Base-by-base conservation (phyloP, 2,888 invertebrate species). In the Megastigmus dorsalis region DNA sequence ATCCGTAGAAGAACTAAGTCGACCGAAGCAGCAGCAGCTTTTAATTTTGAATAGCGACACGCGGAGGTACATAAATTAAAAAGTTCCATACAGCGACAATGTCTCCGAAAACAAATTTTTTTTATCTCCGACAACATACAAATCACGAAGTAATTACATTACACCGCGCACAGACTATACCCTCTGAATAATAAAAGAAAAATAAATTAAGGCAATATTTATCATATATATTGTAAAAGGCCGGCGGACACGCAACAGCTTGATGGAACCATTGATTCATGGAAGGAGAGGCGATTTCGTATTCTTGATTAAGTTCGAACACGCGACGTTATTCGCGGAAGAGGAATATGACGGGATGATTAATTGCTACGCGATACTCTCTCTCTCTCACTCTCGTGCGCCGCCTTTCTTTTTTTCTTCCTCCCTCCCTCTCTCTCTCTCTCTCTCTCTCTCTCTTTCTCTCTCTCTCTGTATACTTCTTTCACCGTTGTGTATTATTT, bases 271-370 rank as follows among this genome's bases (percentile, higher is more conserved):
- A 65, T 59, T 65, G 59, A 69, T 62, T 65, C 69, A 59, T 41
- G 57, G 52, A 57, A 59, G 50, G 9, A 63, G 9, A 63, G 66
- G 30, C 28, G 66, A 66, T 55, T 70, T 66, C 26, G n/a, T 54
- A 60, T 66, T 66, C 59, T 28, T 70, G 66, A 75, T 70, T 75
- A 66, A 60, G 43, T 55, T 15, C 23, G 20, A 50, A 18, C 66
- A 70, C 62, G 70, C 69, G 18, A 75, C 18, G 20, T 30, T 20
- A 26, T 66, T 60, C 57, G 7, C 26, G n/a, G 60, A 70, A 65
- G 23, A 45, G 18, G n/a, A 68, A 33, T 52, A 70, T 66, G 65
- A 69, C 33, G 30, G 43, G 20, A 38, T 74, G 68, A 69, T 66
- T 70, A 66, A 70, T 75, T 43, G 54, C 18, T 59, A 15, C 23